These are phyloP conservation scores for Drosophila leontia DNA, from an alignment of 1,140 invertebrate genomes.

Conservation along the genomic window DNA sequence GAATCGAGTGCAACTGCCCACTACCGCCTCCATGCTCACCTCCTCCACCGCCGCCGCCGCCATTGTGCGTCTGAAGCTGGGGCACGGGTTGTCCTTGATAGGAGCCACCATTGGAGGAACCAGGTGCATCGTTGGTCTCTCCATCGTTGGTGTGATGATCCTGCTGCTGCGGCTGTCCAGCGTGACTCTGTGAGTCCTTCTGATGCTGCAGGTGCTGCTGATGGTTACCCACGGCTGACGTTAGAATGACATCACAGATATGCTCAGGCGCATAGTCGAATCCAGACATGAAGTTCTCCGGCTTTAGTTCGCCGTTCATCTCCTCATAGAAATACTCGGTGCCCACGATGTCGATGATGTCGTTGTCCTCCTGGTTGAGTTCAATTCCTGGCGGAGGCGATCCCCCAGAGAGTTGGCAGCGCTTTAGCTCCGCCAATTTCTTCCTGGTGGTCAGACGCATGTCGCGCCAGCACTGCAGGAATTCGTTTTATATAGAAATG, in stretches of 20 bases:
- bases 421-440: slow-evolving; percentile 79
- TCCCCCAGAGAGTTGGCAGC: slow-evolving; percentile 78
- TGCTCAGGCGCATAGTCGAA: slow-evolving; percentile 82
- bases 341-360: slow-evolving; percentile 82
- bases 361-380: slow-evolving; percentile 81
- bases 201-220: slow-evolving; percentile 74
- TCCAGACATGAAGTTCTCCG: slow-evolving; percentile 81
- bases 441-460: slow-evolving; percentile 82
- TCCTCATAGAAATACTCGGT: slow-evolving; percentile 84
- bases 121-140: slow-evolving; percentile 78
- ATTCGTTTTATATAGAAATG: not conserved
- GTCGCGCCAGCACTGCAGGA: slow-evolving; percentile 76
- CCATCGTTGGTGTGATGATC: slow-evolving; percentile 80
- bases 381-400: slow-evolving; percentile 80
- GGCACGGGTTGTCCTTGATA: slow-evolving; percentile 70
- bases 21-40: slow-evolving; percentile 56
- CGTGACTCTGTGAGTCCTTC: slow-evolving; percentile 65
- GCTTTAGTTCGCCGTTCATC: slow-evolving; percentile 82
- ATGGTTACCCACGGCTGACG: slow-evolving; percentile 74
- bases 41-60: slow-evolving; percentile 43
- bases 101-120: slow-evolving; percentile 76
- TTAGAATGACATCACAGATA: slow-evolving; percentile 81
- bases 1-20: slow-evolving; percentile 67
- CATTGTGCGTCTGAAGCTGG: slow-evolving; percentile 72
- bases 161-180: slow-evolving; percentile 69